These are phyloP conservation scores for Halictus quadricinctus DNA, from an alignment of 2,888 invertebrate species.

Conservation along the genomic window DNA sequence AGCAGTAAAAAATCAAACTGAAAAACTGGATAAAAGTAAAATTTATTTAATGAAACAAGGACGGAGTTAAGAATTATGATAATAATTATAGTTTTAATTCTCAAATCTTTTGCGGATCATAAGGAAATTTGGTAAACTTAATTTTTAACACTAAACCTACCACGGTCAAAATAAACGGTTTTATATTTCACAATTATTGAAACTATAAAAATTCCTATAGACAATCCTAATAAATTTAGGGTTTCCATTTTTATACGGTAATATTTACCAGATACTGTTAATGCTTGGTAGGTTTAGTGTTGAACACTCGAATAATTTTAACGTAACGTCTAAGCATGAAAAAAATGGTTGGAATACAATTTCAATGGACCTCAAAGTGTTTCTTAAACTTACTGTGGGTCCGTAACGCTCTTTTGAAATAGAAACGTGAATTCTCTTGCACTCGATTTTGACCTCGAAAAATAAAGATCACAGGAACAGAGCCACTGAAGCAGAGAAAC, in stretches of 20 bases:
- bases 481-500: conserved; percentile 24
- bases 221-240: no score
- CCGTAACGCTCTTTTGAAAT: background rate
- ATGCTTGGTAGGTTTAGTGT: no score
- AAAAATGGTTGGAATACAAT: background rate
- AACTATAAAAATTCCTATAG: no score
- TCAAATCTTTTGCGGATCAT: no score
- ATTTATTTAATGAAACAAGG: background rate
- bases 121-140: no score
- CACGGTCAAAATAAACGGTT: no score
- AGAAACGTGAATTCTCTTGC: background rate
- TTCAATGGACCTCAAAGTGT: no score
- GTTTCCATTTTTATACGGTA: no score
- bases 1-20: background rate
- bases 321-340: background rate
- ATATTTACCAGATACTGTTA: no score
- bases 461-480: background rate
- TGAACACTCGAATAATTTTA: background rate
- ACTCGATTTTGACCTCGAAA: background rate
- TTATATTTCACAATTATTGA: no score
- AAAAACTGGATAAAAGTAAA: background rate
- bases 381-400: no score
- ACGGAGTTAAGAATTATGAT: background rate
- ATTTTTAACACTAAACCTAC: background rate
- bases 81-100: no score